Conservation (phyloP, 1,140 invertebrate genomes). For the Drosophila prosaltans region DNA sequence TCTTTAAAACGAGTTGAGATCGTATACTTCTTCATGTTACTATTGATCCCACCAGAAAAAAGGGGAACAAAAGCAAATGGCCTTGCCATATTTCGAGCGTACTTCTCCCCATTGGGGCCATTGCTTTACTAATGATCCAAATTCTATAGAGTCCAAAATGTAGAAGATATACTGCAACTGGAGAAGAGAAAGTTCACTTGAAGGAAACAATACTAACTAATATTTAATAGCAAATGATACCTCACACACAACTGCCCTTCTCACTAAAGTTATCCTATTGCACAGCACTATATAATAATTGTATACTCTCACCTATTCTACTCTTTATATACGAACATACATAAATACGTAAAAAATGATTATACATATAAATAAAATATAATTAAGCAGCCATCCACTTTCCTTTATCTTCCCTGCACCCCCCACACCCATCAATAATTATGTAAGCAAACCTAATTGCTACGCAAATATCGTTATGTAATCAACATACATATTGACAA, state of each 20-base stretch:
- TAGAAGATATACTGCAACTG: not conserved
- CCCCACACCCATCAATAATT: too few relatives aligned
- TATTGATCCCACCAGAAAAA: too few relatives aligned
- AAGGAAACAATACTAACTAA: not conserved
- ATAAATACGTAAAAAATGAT: not conserved
- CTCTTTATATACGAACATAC: not conserved
- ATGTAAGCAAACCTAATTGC: not conserved
- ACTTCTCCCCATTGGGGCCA: too few relatives aligned
- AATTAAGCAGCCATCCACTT: not conserved
- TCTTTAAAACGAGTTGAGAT: too few relatives aligned
- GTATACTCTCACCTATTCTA: not conserved
- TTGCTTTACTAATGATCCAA: too few relatives aligned
- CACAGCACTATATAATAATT: conserved; percentile 3
- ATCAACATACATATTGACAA: too few relatives aligned
- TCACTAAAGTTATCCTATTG: conserved; percentile 1
- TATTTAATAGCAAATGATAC: not conserved
- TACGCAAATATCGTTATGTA: too few relatives aligned
- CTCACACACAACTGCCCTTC: not conserved
- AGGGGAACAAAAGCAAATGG: too few relatives aligned
- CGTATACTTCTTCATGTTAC: too few relatives aligned
- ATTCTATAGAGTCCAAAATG: too few relatives aligned
- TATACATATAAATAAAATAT: not conserved
- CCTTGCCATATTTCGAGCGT: too few relatives aligned
- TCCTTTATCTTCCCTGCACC: not conserved
- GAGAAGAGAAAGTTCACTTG: not conserved